Conservation (phyloP, 1,140 invertebrate genomes). For the Drosophila tristis region DNA sequence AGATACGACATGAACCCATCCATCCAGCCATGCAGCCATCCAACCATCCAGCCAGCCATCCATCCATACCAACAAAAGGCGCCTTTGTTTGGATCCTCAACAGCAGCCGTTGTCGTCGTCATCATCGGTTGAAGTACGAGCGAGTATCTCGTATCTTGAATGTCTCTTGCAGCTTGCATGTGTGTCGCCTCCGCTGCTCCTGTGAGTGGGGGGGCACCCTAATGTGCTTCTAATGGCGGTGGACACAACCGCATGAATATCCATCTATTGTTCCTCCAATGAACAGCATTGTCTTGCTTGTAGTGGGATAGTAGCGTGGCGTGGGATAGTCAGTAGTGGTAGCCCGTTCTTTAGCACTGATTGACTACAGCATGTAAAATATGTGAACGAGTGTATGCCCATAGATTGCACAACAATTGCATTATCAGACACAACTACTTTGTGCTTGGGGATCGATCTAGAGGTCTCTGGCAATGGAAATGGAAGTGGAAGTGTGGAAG, state of each 20-base stretch:
- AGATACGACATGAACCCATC: slow-evolving; percentile 30
- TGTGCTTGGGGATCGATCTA: slow-evolving; percentile 1
- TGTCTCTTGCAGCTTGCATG: slow-evolving; percentile 38
- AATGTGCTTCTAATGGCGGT: slow-evolving; percentile 64
- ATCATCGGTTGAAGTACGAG: slow-evolving; percentile 26
- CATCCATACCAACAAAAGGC: slow-evolving; percentile 47
- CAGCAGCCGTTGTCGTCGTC: slow-evolving; percentile 9
- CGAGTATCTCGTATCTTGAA: slow-evolving; percentile 21
- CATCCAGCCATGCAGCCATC: slow-evolving; percentile 30
- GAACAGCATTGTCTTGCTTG: slow-evolving; percentile 26
- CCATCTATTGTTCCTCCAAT: slow-evolving; percentile 55
- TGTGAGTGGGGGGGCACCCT: slow-evolving; percentile 62
- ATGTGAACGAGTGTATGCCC: neutral
- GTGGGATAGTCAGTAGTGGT: slow-evolving; percentile 22
- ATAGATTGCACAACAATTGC: slow-evolving; percentile 50
- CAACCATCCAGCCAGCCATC: slow-evolving; percentile 16
- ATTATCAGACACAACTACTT: slow-evolving; percentile 47
- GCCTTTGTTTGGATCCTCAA: slow-evolving; percentile 57
- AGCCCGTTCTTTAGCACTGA: slow-evolving; percentile 1
- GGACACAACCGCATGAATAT: slow-evolving; percentile 50
- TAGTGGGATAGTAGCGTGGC: neutral
- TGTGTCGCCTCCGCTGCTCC: slow-evolving; percentile 39
- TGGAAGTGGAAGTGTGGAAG: too few species aligned
- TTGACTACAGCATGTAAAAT: slow-evolving; percentile 22
- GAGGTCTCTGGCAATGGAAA: too few species aligned